These are phyloP conservation scores for Paramormyrops hopkinsi DNA, from an alignment of 2,797 vertebrate genomes.

Conservation along the genomic window DNA sequence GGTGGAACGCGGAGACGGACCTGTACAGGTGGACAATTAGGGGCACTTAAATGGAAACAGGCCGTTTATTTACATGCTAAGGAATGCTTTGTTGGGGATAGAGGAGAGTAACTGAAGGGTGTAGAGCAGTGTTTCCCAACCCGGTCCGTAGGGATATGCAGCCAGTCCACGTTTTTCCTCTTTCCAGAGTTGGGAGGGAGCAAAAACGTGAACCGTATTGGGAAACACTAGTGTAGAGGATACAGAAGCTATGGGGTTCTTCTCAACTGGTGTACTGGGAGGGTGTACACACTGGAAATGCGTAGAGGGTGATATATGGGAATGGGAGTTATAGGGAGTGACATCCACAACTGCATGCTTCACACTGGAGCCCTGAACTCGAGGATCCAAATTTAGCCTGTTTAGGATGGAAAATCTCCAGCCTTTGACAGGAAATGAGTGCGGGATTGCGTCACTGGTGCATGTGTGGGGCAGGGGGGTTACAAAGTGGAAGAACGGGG, in stretches of 20 bases:
- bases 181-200: neutral
- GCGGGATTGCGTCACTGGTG: conserved; percentile 33
- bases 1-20: neutral
- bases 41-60: conserved; percentile 9
- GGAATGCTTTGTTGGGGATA: neutral
- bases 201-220: neutral
- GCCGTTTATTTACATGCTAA: conserved; percentile 15
- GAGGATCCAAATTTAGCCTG: conserved; percentile 60
- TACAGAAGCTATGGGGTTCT: neutral
- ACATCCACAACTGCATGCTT: conserved; percentile 62
- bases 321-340: conserved; percentile 23
- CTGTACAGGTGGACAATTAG: neutral
- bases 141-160: neutral
- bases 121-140: neutral
- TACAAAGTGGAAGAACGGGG: conserved; percentile 24
- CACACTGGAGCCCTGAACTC: conserved; percentile 42
- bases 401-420: conserved; percentile 52
- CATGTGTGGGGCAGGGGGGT: conserved; percentile 25
- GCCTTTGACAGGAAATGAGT: conserved; percentile 54
- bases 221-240: neutral
- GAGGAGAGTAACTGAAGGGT: neutral
- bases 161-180: neutral
- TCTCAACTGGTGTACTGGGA: neutral
- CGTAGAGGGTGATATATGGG: conserved; percentile 14
- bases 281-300: neutral